phyloP scores from a whole-genome alignment of 2,797 vertebrate species.

The Sebastes itinus region DNA sequence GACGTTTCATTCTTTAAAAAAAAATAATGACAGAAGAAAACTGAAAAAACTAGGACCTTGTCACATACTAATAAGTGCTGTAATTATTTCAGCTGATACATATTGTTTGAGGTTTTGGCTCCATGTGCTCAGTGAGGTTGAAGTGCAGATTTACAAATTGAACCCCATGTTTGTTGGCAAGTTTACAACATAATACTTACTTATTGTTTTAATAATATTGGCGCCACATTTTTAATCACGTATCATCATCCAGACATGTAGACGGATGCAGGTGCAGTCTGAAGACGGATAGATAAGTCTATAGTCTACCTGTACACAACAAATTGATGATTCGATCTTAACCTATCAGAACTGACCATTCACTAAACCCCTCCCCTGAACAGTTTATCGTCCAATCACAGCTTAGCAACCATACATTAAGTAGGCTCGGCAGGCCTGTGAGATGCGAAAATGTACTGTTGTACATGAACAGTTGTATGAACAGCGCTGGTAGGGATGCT shows the following conservation, averaged over 20 bases:
- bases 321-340: neutral
- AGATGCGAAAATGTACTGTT: neutral
- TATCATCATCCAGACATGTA: neutral
- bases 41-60: neutral
- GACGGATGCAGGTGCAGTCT: neutral
- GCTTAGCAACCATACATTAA: neutral
- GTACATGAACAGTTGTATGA: neutral
- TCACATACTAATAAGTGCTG: neutral
- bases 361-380: neutral
- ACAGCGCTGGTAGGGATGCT: neutral
- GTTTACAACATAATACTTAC: neutral
- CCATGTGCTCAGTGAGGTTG: neutral
- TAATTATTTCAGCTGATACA: neutral
- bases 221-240: neutral
- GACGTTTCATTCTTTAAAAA: neutral
- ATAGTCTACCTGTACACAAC: neutral
- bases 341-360: neutral
- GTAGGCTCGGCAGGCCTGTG: neutral
- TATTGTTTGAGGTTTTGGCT: conserved; percentile 2
- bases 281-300: neutral
- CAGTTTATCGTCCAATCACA: neutral
- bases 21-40: neutral
- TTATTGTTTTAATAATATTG: neutral
- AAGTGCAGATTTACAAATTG: neutral
- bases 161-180: neutral